Evolutionary conservation across 1,140 invertebrate species (phyloP).

Genomic region (Idris sp.): DNA sequence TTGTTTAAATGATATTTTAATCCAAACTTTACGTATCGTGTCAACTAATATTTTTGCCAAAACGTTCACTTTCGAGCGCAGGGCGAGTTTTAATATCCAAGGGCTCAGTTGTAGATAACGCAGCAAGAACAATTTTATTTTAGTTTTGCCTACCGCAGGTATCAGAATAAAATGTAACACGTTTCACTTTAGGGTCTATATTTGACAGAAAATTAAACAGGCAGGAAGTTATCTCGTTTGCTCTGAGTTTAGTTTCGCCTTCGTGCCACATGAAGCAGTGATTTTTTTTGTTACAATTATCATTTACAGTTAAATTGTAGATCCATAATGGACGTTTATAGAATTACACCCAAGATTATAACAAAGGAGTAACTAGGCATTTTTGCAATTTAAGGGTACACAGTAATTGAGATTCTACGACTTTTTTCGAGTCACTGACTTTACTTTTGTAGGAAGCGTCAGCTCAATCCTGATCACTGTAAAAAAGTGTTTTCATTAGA

Average conservation of each 20-base stretch:
- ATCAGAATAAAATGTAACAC: not conserved
- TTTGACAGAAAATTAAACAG: not conserved
- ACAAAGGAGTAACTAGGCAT: not conserved
- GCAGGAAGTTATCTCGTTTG: not conserved
- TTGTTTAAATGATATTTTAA: no score
- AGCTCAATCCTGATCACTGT: no score
- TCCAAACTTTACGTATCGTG: no score
- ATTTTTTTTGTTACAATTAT: not conserved
- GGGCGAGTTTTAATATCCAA: no score
- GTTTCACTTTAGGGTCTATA: no score
- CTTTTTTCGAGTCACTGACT: not conserved
- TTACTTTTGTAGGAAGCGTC: not conserved
- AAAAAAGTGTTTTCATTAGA: no score
- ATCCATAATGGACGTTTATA: conserved; percentile 3
- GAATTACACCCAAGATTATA: not conserved
- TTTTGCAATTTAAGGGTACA: no score
- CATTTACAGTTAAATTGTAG: conserved; percentile 3
- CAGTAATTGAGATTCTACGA: not conserved
- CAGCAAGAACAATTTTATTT: not conserved
- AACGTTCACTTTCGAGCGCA: no score
- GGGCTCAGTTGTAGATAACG: no score
- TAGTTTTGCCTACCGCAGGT: no score
- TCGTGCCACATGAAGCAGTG: conserved; percentile 13
- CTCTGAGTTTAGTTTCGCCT: not conserved
- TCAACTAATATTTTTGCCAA: no score